Evolutionary conservation across 53 echinoderm and acorn worm species (phyloP).

Genomic region (Pentamera pediparva): DNA sequence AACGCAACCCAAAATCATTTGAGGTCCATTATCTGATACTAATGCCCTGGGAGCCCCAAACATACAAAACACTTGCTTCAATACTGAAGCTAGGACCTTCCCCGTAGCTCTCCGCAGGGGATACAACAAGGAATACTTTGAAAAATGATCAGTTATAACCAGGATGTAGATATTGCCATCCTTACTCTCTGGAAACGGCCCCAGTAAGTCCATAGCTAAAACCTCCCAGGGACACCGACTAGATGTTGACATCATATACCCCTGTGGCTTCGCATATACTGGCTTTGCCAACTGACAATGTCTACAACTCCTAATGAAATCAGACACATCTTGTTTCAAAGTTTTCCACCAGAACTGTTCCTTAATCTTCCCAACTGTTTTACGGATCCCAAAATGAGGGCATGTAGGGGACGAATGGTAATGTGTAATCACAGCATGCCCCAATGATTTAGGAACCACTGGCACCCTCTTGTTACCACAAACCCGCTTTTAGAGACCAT

Average conservation of each 20-base stretch:
- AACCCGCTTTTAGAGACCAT: slow-evolving; percentile 2
- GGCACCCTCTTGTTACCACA: slow-evolving; percentile 14
- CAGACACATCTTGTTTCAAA: too few relatives aligned
- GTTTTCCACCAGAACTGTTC: too few relatives aligned
- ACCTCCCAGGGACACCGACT: slow-evolving; percentile 39
- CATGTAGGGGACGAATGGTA: neutral
- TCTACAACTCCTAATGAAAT: slow-evolving; percentile 17
- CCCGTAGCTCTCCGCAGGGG: slow-evolving; percentile 36
- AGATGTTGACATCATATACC: slow-evolving; percentile 26
- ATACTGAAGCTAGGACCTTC: slow-evolving; percentile 12
- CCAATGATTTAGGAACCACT: neutral
- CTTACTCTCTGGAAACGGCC: slow-evolving; percentile 33
- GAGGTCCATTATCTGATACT: slow-evolving; percentile 57
- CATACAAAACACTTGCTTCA: slow-evolving; percentile 37
- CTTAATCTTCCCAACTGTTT: too few relatives aligned
- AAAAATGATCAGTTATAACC: slow-evolving; percentile 36
- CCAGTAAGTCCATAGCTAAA: slow-evolving; percentile 40
- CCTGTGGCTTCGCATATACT: slow-evolving; percentile 15
- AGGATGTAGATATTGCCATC: slow-evolving; percentile 39
- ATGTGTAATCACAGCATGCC: slow-evolving; percentile 2
- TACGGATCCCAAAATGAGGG: neutral
- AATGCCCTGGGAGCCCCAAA: slow-evolving; percentile 36
- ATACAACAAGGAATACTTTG: slow-evolving; percentile 34
- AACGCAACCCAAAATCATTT: slow-evolving; percentile 31
- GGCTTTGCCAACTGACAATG: slow-evolving; percentile 27